Evolutionary conservation across 2,888 invertebrate species (phyloP), one percentile per base, ranked within the genome.

Genomic region (Lasioglossum lativentre): DNA sequence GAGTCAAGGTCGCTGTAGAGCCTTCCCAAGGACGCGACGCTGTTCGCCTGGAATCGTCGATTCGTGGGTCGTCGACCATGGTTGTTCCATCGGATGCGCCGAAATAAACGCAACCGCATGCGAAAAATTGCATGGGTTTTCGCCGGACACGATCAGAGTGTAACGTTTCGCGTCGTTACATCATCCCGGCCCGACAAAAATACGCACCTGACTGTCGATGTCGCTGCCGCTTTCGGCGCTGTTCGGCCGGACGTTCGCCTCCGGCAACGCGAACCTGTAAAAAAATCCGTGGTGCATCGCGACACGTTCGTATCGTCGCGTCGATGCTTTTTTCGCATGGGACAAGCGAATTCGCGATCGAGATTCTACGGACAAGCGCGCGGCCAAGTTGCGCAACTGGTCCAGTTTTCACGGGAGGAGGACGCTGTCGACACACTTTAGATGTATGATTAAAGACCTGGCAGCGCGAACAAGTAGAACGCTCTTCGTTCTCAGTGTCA

Each of bases 141-240:
- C 52, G 34, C 14, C 59, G 10, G 45, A 70, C 27, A 66, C 52
- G 23, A 8, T 52, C 8, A 68, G 68, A 68, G 74, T 34, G 68
- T 84, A 82, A 76, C 81, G 78, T 82, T 68, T 45, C 75, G 68
- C 70, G 38, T 12, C 40, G 59, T 85, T 85, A 85, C 74, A 59
- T 85, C 74, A 75, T 38, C 79, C 56, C 5, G 68, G 71, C 6
- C 56, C 79, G 80, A 68, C 78, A 40, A 76, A 80, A 83, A 84
- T 78, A 88, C 90, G 75, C 86, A 92, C 94, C 91, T 94, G 94
- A 75, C 95, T 95, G n/a, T 94, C 94, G 83, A 93, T 90, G 75
- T 95, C 95, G 85, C 95, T 95, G 76, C 93, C 92, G 79, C 94
- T 94, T 86, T 95, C 94, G 45, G 93, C 93, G 82, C 94, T 94